Evolutionary conservation across 2,888 invertebrate genomes (phyloP).

Genomic region (Chrysolina americana): DNA sequence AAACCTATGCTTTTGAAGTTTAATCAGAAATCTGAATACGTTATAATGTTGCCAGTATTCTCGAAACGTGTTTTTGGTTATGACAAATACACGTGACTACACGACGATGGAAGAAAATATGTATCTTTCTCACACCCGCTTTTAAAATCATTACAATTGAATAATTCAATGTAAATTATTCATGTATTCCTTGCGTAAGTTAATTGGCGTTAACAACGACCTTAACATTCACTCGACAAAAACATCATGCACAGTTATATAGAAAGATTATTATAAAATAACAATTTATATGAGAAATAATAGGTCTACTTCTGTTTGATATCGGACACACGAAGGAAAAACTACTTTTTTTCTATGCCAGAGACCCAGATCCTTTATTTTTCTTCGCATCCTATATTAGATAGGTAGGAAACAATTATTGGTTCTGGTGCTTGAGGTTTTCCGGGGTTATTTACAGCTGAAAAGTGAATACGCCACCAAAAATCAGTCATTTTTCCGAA

Average conservation of each 20-base stretch:
- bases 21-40: not conserved
- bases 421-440: too few species aligned
- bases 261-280: constrained; percentile 26
- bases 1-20: not conserved
- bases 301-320: not conserved
- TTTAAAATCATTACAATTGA: constrained; percentile 19
- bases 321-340: not conserved
- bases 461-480: too few species aligned
- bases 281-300: not conserved
- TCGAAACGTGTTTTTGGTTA: constrained; percentile 1
- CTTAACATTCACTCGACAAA: constrained; percentile 26
- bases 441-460: too few species aligned
- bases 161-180: constrained; percentile 21
- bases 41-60: not conserved
- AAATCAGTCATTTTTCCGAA: too few species aligned
- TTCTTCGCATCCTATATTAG: too few species aligned
- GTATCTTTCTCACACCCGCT: constrained; percentile 27
- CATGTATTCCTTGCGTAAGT: constrained; percentile 29
- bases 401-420: too few species aligned
- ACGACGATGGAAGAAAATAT: constrained; percentile 25
- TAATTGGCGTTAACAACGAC: constrained; percentile 30
- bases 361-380: too few species aligned
- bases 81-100: constrained; percentile 25
- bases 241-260: constrained; percentile 29
- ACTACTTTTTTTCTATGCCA: too few species aligned